phyloP scores from a whole-genome alignment of 2,888 invertebrate genomes.

The Melipona bicolor region DNA sequence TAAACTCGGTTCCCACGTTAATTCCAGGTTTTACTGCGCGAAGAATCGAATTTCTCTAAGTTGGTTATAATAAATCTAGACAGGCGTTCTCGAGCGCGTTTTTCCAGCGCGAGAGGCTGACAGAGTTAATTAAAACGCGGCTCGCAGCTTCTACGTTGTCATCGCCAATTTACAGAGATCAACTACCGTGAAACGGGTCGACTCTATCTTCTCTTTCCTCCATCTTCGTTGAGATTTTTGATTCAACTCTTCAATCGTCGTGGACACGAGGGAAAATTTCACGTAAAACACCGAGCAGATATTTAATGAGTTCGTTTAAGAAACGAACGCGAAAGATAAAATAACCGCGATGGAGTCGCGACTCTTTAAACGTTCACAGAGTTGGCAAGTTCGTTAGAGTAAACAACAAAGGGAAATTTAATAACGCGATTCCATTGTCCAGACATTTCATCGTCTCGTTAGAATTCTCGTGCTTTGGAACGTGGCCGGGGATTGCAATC shows the following conservation, averaged over 20 bases:
- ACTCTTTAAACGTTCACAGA: background rate
- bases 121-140: slow-evolving; percentile 74
- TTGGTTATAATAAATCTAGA: slow-evolving; percentile 58
- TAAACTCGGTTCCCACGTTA: background rate
- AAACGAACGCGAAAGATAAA: background rate
- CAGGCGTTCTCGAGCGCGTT: slow-evolving; percentile 31
- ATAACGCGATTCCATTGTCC: background rate
- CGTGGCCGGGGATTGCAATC: background rate
- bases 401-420: slow-evolving; percentile 4
- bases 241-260: slow-evolving; percentile 5
- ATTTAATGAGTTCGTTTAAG: too few relatives aligned
- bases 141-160: slow-evolving; percentile 68
- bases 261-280: too few relatives aligned
- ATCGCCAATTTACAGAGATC: slow-evolving; percentile 63
- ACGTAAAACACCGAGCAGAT: too few relatives aligned
- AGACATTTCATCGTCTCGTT: background rate
- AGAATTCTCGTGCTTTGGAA: slow-evolving; percentile 14
- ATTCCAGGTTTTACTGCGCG: background rate
- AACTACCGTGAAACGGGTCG: slow-evolving; percentile 55
- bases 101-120: slow-evolving; percentile 36
- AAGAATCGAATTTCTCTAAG: slow-evolving; percentile 31
- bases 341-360: background rate
- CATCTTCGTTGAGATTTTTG: slow-evolving; percentile 3
- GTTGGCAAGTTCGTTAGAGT: background rate
- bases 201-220: background rate